Conservation (phyloP, 2,888 invertebrate species). For the Coleophora flavipennella region DNA sequence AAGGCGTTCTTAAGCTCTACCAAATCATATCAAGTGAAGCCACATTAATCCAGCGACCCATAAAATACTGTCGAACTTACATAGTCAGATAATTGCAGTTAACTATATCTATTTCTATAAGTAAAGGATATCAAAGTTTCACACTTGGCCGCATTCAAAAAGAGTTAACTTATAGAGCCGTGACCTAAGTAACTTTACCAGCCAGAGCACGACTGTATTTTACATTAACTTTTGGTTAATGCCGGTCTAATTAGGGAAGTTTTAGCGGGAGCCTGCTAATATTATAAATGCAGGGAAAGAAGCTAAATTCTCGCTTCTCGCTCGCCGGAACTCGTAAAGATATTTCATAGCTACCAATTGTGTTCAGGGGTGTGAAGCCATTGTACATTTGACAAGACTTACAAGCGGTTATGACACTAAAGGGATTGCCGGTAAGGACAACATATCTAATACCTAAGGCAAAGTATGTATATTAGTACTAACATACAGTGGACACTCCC, state of each 20-base stretch:
- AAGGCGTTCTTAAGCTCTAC: no score
- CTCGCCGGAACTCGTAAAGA: conserved; percentile 29
- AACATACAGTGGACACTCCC: no score
- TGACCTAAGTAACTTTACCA: conserved; percentile 46
- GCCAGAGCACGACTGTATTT: conserved; percentile 46
- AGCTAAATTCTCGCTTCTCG: conserved; percentile 28
- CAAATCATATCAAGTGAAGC: not conserved
- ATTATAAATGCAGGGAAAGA: conserved; percentile 53
- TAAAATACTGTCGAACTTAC: conserved; percentile 20
- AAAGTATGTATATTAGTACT: no score
- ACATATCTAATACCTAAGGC: no score
- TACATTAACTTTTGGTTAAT: conserved; percentile 52
- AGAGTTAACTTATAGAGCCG: conserved; percentile 36
- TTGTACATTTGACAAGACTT: not conserved
- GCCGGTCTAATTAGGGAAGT: conserved; percentile 52
- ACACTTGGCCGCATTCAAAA: conserved; percentile 29
- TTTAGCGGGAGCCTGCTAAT: conserved; percentile 41
- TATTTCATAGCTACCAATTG: conserved; percentile 24
- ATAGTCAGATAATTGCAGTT: conserved; percentile 2
- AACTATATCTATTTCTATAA: conserved; percentile 11
- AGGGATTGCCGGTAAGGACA: no score
- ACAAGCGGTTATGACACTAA: no score
- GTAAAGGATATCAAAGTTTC: conserved; percentile 28
- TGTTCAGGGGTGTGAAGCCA: not conserved
- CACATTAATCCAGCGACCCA: conserved; percentile 14